Percentiles rank a stretch among this genome's conserved stretches.
These are phyloP conservation scores for Eupsilia transversa DNA, from an alignment of 2,888 invertebrate species.

Conservation along the genomic window DNA sequence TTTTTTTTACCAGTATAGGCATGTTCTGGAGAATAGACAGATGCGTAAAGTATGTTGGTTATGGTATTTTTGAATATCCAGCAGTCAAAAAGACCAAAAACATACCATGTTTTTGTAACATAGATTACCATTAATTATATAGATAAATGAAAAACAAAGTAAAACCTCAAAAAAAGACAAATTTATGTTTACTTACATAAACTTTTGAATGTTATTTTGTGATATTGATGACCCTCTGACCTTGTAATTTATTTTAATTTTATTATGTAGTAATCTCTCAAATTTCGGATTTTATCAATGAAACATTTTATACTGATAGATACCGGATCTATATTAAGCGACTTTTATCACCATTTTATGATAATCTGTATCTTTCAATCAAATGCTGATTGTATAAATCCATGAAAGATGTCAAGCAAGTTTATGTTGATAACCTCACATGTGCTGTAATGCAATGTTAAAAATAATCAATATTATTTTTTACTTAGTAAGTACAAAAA, in stretches of 20 bases:
- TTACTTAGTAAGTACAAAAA: not conserved
- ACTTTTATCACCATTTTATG: conserved; percentile 16
- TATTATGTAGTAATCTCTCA: not conserved
- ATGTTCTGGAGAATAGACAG: not conserved
- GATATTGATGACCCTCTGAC: not conserved
- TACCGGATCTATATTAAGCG: conserved; percentile 19
- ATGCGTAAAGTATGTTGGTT: no score
- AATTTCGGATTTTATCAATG: conserved; percentile 1
- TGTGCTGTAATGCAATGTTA: not conserved
- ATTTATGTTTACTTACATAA: not conserved
- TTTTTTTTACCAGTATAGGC: not conserved
- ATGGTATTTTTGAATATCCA: no score
- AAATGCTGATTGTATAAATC: conserved; percentile 1
- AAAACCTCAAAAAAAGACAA: not conserved
- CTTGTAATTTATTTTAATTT: conserved; percentile 12
- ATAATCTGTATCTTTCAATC: conserved; percentile 14
- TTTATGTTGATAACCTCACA: not conserved
- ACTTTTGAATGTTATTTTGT: not conserved
- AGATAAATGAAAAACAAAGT: not conserved
- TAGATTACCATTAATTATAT: not conserved
- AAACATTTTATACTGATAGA: conserved; percentile 6
- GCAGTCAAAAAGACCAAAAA: not conserved
- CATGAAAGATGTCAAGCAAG: not conserved
- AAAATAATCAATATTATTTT: not conserved
- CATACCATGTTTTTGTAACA: not conserved